A percentile compares a stretch with the other conserved stretches of the same genome.
Conservation (phyloP, 1,140 invertebrate genomes). For the Drosophila burlai region DNA sequence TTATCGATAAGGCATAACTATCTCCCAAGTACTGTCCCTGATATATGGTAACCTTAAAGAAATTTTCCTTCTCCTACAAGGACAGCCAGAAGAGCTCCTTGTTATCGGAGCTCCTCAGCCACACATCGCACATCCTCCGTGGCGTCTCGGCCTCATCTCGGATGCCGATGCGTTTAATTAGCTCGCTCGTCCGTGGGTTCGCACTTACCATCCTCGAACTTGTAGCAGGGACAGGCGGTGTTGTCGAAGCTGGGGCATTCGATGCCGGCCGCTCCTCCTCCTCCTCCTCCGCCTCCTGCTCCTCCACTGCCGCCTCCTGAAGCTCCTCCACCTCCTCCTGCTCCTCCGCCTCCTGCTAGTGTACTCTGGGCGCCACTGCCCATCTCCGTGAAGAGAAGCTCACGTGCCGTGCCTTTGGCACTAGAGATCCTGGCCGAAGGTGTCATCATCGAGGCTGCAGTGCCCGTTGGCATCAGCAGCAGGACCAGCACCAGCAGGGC, state of each 20-base stretch:
- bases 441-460: conserved; percentile 51
- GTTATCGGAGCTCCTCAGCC: conserved; percentile 36
- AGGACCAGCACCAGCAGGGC: conserved; percentile 17
- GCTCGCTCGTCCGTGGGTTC: conserved; percentile 52
- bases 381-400: conserved; percentile 62
- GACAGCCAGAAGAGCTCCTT: not conserved
- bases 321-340: conserved; percentile 22
- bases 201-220: conserved; percentile 92
- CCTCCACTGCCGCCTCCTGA: not conserved
- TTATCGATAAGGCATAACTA: too few relatives aligned
- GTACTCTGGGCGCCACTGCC: conserved; percentile 8
- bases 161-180: conserved; percentile 60
- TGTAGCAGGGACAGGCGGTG: conserved; percentile 94
- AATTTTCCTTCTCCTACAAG: not conserved
- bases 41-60: not conserved
- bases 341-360: not conserved
- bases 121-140: conserved; percentile 33
- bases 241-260: conserved; percentile 90
- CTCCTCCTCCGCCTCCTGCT: conserved; percentile 2
- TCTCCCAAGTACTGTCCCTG: not conserved
- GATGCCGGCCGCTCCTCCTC: conserved; percentile 65
- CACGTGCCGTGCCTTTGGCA: conserved; percentile 62
- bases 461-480: conserved; percentile 31
- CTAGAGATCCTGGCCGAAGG: conserved; percentile 55
- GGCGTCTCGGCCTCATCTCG: conserved; percentile 17